These are phyloP conservation scores for Aphodius sticticus DNA, from an alignment of 2,888 invertebrate genomes.

Conservation along the genomic window DNA sequence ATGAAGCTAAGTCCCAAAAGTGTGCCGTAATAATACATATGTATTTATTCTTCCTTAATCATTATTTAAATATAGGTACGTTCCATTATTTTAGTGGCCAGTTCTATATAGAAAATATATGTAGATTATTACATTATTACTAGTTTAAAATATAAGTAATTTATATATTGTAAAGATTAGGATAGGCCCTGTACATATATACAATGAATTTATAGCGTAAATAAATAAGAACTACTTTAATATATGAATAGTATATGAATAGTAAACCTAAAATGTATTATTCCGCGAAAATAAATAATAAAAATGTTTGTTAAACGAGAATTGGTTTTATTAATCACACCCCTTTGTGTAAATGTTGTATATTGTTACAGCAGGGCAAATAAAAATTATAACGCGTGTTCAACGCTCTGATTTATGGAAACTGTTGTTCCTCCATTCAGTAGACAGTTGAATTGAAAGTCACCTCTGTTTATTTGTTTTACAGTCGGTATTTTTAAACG, in stretches of 20 bases:
- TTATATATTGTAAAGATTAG: not conserved
- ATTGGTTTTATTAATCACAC: not conserved
- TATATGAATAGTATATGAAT: not conserved
- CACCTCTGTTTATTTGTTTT: conserved; percentile 39
- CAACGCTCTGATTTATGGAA: not conserved
- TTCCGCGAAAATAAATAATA: not conserved
- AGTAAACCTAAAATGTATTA: not conserved
- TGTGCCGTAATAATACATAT: not conserved
- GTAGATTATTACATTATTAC: not conserved
- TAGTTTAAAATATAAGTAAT: not conserved
- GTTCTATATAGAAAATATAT: not conserved
- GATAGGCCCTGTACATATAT: not conserved
- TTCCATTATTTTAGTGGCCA: not conserved
- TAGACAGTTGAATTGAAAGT: conserved; percentile 35
- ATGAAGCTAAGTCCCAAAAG: not conserved
- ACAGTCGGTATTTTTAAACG: conserved; percentile 36
- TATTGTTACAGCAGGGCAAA: not conserved
- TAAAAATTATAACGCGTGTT: not conserved
- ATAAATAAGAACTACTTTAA: no score
- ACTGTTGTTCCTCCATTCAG: not conserved
- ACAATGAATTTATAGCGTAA: no score
- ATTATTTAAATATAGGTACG: not conserved
- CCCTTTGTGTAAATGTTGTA: not conserved
- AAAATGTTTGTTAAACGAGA: not conserved
- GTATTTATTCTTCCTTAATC: not conserved